Base-by-base conservation (phyloP, 2,113 vertebrate genomes). In the Thamnophis sirtalis region DNA sequence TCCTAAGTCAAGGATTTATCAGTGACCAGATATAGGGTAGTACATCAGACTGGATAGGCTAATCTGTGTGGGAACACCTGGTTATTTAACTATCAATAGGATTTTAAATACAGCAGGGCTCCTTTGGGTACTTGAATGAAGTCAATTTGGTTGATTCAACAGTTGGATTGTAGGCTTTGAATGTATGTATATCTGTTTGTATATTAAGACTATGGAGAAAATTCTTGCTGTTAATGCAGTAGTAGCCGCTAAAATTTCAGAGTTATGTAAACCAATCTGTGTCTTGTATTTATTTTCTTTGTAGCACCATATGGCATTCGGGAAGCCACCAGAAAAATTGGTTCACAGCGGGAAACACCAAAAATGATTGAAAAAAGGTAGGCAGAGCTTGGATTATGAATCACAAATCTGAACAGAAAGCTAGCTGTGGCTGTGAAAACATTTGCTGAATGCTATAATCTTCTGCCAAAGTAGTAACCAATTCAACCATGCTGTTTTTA, bases 251-350 rank as follows among this genome's bases (percentile, higher is more conserved):
- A 28, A 58, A 60, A 48, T 86, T 56, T 50, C 38, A 84, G 73
- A 15, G 49, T n/a, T 50, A 26, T 58, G 63, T 68, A 68, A 68
- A 86, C 13, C 26, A 24, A 92, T 93, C 93, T 91, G 38, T 53
- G 5, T 43, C 0, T 92, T 93, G 1, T 84, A 28, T 0, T 94
- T 89, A 95, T 38, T 68, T 92, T 95, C 91, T 97, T 5, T 85
- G 3, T 93, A 99, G 99, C 99, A 93, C 99, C 99, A 0, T 99
- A 99, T 55, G 99, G 99, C 56, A 98, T 99, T 94, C 98, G 99
- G 93, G 99, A 99, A 97, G 99, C 99, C 86, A 99, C 98, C 56
- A 98, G 99, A 94, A 99, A 97, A 97, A 99, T 97, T 2, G 99
- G 98, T 17, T 99, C 99, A 49, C 98, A 98, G 94, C 99, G 98